Conservation (phyloP, 2,113 vertebrate species). For the Clarias macrocephalus region DNA sequence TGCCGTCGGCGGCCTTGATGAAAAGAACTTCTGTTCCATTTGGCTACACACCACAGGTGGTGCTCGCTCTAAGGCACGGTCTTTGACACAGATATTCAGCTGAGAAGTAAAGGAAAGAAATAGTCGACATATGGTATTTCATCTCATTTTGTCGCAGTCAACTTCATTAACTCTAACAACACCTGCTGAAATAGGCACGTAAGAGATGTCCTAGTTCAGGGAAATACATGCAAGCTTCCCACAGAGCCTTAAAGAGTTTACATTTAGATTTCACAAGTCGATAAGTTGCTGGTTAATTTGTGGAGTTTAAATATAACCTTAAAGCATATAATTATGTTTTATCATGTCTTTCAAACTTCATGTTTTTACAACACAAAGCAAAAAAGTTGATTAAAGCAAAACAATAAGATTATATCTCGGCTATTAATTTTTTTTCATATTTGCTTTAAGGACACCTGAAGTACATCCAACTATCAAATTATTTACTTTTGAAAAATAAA, state of each 20-base stretch:
- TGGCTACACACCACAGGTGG: constrained; percentile 11
- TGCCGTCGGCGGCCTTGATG: not conserved
- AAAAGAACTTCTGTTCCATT: constrained; percentile 17
- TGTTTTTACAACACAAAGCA: not conserved
- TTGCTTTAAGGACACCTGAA: not conserved
- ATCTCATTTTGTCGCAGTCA: not conserved
- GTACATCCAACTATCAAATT: not conserved
- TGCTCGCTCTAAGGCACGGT: not conserved
- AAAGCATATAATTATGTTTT: no score
- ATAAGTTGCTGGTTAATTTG: not conserved
- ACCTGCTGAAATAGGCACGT: not conserved
- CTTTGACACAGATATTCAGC: constrained; percentile 12
- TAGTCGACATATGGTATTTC: constrained; percentile 2
- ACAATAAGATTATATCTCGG: not conserved
- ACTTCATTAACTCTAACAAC: constrained; percentile 4
- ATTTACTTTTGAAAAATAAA: not conserved
- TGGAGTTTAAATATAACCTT: not conserved
- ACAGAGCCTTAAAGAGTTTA: not conserved
- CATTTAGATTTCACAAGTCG: not conserved
- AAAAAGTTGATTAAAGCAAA: not conserved
- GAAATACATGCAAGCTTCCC: not conserved
- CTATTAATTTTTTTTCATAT: not conserved
- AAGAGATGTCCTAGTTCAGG: not conserved
- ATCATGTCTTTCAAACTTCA: not conserved
- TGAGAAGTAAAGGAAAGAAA: constrained; percentile 3